phyloP scores from a whole-genome alignment of 2,113 vertebrate species.

The Benitochromis conjunctus region DNA sequence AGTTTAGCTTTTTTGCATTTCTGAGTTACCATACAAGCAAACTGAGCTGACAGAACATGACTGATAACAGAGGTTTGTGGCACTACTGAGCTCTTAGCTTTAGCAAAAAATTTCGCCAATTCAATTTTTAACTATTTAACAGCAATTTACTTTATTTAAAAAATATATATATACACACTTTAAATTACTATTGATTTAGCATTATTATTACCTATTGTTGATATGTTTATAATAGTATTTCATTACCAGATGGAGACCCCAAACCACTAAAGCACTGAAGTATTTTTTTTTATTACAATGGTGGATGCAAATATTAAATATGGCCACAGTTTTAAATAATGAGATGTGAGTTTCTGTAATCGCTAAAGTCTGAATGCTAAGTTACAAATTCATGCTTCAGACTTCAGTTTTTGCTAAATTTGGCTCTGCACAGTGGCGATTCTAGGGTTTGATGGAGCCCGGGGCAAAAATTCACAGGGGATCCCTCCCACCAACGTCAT shows the following conservation, averaged over 20 bases:
- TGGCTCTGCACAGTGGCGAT: not conserved
- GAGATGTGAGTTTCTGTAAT: not conserved
- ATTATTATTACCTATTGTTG: no score
- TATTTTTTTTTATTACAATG: not conserved
- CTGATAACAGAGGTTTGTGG: not conserved
- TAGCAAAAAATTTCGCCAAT: not conserved
- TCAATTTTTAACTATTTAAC: not conserved
- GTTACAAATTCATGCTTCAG: not conserved
- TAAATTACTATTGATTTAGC: not conserved
- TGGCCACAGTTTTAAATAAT: not conserved
- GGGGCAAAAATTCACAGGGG: not conserved
- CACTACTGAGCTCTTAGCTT: fast-evolving
- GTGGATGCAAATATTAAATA: not conserved
- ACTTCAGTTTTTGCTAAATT: not conserved
- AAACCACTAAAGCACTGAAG: not conserved
- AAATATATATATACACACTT: not conserved
- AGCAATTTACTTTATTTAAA: not conserved
- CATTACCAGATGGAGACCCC: not conserved
- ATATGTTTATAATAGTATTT: not conserved
- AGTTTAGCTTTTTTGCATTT: slow-evolving; percentile 6
- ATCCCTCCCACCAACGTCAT: not conserved
- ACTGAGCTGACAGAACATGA: not conserved
- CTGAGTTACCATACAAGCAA: not conserved
- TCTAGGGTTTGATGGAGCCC: not conserved
- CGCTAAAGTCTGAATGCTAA: not conserved